Conservation (phyloP, 53 echinoderm and acorn worm species). For the Temnopleurus reevesii region DNA sequence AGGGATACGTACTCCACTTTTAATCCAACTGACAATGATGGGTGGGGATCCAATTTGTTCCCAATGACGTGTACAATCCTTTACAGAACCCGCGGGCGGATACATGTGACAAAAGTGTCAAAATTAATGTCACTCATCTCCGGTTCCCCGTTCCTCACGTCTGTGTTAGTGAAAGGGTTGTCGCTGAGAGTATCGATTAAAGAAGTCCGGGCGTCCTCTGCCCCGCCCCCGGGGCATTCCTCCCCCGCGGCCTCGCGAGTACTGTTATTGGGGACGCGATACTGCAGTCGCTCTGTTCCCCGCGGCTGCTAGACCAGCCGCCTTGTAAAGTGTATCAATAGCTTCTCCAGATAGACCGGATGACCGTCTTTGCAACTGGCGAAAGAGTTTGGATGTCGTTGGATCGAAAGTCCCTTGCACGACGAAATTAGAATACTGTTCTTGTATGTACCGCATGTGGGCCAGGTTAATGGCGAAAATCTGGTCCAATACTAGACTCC, state of each 20-base stretch:
- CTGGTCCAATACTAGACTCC: not conserved
- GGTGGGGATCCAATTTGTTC: not conserved
- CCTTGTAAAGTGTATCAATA: not conserved
- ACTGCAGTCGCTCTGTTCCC: not conserved
- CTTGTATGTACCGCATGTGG: constrained; percentile 15
- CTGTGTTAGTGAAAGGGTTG: not conserved
- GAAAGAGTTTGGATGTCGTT: not conserved
- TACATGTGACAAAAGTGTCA: not conserved
- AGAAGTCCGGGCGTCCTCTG: not conserved
- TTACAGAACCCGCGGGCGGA: not conserved
- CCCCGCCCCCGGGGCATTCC: constrained; percentile 1
- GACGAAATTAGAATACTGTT: constrained; percentile 1
- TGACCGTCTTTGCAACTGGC: constrained; percentile 2
- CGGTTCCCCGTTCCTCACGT: not conserved
- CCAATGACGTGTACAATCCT: not conserved
- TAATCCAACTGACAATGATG: not conserved
- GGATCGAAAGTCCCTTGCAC: constrained; percentile 23
- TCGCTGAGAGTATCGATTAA: constrained; percentile 6
- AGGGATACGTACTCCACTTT: not conserved
- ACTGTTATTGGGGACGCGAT: not conserved
- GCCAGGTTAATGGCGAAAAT: not conserved
- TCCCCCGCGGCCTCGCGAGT: not conserved
- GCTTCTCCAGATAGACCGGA: not conserved
- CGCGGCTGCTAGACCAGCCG: not conserved
- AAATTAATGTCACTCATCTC: not conserved